Evolutionary conservation across 1,140 invertebrate species (phyloP), one percentile per base, ranked within the genome.

Genomic region (Brachionus rotundiformis): DNA sequence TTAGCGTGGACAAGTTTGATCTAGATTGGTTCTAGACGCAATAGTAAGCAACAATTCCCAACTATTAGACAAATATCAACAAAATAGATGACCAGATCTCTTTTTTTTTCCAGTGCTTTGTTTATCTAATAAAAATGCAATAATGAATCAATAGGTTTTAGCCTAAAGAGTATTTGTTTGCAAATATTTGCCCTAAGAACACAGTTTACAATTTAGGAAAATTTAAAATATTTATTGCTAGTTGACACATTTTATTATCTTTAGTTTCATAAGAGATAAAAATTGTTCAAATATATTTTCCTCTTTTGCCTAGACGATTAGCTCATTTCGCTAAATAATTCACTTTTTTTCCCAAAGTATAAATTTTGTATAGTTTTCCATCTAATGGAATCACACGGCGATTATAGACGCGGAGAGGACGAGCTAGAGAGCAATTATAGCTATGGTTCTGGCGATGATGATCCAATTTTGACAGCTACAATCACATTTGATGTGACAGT

Each of bases 401-500:
- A 68, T 36, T 68, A 36, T 36, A 68, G 63, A 68, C 63, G 31
- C 16, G 19, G 36, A n/a, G 33, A 79, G 4, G 76, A 79, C n/a
- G 76, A 79, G 11, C 19, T 79, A 19, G 76, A 59, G 25, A 79
- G 44, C 13, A 54, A 39, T 39, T 79, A 79, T 11, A 79, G 44
- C 59, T 59, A 79, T 10, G 59, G 29, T 1, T 79, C 39, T 8
- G 39, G 16, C 2, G 76, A 79, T n/a, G 76, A 79, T 41, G 76
- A 79, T 11, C 76, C 76, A 10, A 79, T 79, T 59, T 63, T 79
- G 76, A 79, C 76, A 19, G 76, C 76, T 4, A 79, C 76, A 5
- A 79, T 79, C 36, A 79, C 76, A 63, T 79, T 79, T 27, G 76
- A 79, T 41, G 76, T 79, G 3, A 79, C 76, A 11, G 76, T 79